Conservation (phyloP, 2,113 vertebrate species). For the Okapia johnstoni region DNA sequence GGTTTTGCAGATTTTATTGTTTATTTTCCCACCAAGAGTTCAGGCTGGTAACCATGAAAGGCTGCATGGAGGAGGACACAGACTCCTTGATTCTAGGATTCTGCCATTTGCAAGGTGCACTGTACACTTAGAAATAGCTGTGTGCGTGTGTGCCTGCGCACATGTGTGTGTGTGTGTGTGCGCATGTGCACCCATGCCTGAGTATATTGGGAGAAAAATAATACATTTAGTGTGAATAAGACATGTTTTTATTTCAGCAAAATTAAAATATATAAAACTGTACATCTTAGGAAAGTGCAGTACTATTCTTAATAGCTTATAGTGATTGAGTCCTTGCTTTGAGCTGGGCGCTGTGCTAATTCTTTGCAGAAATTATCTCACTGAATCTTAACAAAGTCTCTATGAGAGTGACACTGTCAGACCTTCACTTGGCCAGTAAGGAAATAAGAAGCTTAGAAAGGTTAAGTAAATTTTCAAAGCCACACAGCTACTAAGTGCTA, state of each 20-base stretch:
- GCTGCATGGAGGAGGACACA: not conserved
- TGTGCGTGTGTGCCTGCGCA: not conserved
- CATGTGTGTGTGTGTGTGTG: not conserved
- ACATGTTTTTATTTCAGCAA: constrained; percentile 17
- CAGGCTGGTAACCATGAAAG: not conserved
- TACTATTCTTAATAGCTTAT: not conserved
- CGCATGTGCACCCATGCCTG: not conserved
- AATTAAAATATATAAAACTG: not conserved
- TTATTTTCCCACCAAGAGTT: not conserved
- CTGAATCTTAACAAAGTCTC: not conserved
- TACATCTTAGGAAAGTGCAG: not conserved
- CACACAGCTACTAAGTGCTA: not conserved
- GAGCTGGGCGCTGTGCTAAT: not conserved
- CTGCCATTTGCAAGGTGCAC: not conserved
- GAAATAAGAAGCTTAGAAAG: constrained; percentile 26
- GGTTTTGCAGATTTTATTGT: not conserved
- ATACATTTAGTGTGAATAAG: not conserved
- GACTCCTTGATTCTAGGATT: not conserved
- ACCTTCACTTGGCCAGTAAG: not conserved
- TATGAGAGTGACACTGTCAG: not conserved
- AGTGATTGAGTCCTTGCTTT: not conserved
- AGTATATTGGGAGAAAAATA: not conserved
- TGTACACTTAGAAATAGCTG: not conserved
- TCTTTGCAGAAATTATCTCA: not conserved
- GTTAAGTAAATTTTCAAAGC: not conserved